Conservation (phyloP, 2,113 vertebrate genomes). For the Physeter macrocephalus region DNA sequence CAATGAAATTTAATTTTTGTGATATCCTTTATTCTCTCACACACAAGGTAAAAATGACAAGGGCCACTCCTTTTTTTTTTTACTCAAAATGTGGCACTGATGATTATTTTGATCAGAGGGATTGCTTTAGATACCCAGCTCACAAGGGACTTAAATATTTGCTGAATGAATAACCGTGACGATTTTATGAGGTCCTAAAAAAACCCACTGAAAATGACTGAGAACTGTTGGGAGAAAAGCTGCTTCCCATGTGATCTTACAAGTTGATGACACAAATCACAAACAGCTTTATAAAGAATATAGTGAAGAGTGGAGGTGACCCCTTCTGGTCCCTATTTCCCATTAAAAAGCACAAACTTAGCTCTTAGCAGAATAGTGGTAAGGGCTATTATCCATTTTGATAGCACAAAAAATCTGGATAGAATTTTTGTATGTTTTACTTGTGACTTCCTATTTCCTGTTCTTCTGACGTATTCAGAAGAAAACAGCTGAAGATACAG, state of each 20-base stretch:
- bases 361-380: not conserved
- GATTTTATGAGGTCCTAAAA: not conserved
- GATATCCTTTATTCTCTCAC: not conserved
- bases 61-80: not conserved
- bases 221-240: not conserved
- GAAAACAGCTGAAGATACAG: not conserved
- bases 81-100: not conserved
- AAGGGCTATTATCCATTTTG: not conserved
- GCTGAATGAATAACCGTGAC: not conserved
- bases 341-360: not conserved
- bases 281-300: not conserved
- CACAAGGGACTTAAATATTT: not conserved
- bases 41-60: not conserved
- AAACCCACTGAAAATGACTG: not conserved
- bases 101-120: not conserved
- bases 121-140: not conserved
- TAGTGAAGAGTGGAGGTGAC: no score
- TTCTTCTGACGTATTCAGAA: not conserved
- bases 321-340: not conserved
- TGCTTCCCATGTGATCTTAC: not conserved
- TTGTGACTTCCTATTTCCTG: not conserved
- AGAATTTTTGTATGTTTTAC: not conserved
- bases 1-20: not conserved
- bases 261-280: not conserved
- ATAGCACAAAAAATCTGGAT: not conserved